phyloP scores from a whole-genome alignment of 2,113 vertebrate genomes.

The Zosterops lateralis region DNA sequence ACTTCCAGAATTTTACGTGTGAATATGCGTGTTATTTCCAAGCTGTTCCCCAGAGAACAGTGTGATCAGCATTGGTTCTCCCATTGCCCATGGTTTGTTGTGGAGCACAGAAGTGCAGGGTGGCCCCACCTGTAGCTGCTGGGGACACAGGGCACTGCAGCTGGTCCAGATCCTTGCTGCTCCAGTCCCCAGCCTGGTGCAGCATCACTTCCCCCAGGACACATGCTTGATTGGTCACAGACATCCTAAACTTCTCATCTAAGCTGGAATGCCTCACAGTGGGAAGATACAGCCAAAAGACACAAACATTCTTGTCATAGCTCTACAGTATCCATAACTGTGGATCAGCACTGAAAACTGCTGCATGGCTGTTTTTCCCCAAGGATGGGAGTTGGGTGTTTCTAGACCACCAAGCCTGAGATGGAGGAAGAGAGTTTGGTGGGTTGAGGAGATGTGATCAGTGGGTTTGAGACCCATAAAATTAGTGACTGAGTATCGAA shows the following conservation, averaged over 20 bases:
- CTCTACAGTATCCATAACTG: background rate
- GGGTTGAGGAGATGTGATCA: background rate
- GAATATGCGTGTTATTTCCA: background rate
- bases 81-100: fast-evolving
- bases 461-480: background rate
- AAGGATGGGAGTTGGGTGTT: background rate
- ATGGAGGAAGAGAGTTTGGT: background rate
- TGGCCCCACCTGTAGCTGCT: background rate
- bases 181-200: background rate
- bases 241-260: background rate
- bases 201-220: background rate
- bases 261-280: background rate
- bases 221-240: background rate
- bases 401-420: background rate
- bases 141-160: background rate
- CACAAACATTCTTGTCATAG: background rate
- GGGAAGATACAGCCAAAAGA: background rate
- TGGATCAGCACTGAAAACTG: background rate
- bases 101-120: background rate
- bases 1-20: background rate
- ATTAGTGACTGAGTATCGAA: fast-evolving
- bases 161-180: background rate
- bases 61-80: background rate
- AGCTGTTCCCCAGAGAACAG: fast-evolving
- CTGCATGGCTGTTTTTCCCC: background rate